A percentile compares a stretch with the other conserved stretches of the same genome.
phyloP scores from a whole-genome alignment of 2,797 vertebrate genomes.

The Diceros bicornis region DNA sequence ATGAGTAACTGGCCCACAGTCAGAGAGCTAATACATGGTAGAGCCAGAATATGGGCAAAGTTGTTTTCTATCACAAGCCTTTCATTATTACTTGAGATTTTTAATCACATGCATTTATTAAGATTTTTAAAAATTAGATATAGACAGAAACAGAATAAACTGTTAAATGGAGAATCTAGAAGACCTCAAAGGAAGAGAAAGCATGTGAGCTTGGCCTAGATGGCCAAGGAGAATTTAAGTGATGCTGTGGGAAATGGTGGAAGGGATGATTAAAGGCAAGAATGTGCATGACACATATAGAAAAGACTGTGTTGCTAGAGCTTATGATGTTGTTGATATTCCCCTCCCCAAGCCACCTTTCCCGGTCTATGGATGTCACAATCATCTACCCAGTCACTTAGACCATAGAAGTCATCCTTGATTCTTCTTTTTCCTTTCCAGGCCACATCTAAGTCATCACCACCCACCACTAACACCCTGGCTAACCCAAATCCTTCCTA shows the following conservation, averaged over 20 bases:
- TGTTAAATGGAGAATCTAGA: not conserved
- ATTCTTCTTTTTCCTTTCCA: not conserved
- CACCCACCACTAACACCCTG: too few relatives aligned
- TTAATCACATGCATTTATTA: not conserved
- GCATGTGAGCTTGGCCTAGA: not conserved
- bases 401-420: not conserved
- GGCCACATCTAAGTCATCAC: not conserved
- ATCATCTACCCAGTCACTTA: not conserved
- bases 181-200: not conserved
- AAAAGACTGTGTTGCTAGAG: not conserved
- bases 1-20: not conserved
- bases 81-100: not conserved
- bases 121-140: not conserved
- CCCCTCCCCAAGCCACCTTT: not conserved
- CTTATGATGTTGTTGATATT: not conserved
- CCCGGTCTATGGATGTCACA: not conserved
- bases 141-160: not conserved
- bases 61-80: not conserved
- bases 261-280: not conserved
- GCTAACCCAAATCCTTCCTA: not conserved
- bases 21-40: not conserved
- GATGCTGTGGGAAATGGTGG: fast-evolving
- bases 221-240: not conserved
- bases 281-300: not conserved
- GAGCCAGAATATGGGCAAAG: not conserved